Evolutionary conservation across 1,140 invertebrate genomes (phyloP), one percentile per base, ranked within the genome.

Genomic region (Thalassaphorura encarpata): DNA sequence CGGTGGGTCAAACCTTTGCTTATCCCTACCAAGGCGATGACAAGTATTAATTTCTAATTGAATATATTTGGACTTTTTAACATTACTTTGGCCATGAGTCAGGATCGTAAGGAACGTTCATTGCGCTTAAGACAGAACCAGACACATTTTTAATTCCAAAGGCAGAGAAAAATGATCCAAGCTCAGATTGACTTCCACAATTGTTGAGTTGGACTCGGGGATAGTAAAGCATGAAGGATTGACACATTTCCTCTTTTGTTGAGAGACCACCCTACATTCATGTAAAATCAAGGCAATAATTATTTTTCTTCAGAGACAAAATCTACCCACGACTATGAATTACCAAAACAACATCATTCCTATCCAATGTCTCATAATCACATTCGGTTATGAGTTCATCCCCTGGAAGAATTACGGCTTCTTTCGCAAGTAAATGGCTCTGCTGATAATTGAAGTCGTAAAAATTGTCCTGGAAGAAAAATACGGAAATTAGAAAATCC

Each of bases 401-500:
- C 4, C 85, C 85, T 8, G 82, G 85, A 43, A 83, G 67, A 6
- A 91, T 78, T 15, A 78, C 79, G 2, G 83, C 78, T 63, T 87
- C 85, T 24, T 83, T 78, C 0, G 76, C 76, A 11, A 90, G 72
- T 1, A 80, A 77, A 33, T 85, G 75, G 2, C 83, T 80, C 68
- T 89, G 84, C 63, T 91, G 87, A 63, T 86, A 89, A 59, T 83
- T 82, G 29, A 84, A 86, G 67, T 90, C 85, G 67, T 87, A 90
- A 49, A 82, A 79, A 56, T 84, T 80, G 67, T 88, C 86, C 71
- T 85, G 18, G 16, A 8, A 36, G 8, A n/a, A 36, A 36, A 36
- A 36, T 36, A n/a, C n/a, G n/a, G n/a, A n/a, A n/a, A n/a, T n/a
- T n/a, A n/a, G n/a, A n/a, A n/a, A n/a, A n/a, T n/a, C n/a, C n/a